Base-by-base conservation (phyloP, 2,113 vertebrate species). In the Perca flavescens region DNA sequence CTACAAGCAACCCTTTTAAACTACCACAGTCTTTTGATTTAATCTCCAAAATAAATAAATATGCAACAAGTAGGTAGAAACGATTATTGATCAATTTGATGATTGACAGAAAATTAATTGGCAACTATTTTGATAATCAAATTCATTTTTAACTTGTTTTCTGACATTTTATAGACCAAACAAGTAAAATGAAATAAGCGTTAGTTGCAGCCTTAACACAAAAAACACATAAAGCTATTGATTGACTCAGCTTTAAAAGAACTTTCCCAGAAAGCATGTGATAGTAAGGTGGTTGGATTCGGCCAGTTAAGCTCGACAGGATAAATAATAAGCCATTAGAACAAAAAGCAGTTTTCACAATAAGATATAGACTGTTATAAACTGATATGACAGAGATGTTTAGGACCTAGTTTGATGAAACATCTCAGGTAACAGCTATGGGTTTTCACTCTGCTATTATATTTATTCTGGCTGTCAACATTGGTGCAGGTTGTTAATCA, bases 401-500 rank as follows among this genome's bases (percentile, higher is more conserved):
- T 43, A 25, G 47, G 74, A 52, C 21, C 8, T 36, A 54, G 14
- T 47, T 54, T n/a, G 53, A 14, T 74, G 58, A 53, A 77, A 64
- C 50, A 28, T 34, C 7, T 64, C 53, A 65, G 43, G 25, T 16
- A 65, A 12, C 34, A 74, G 68, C 64, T 62, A 1, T 4, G n/a
- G 4, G 17, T 60, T 49, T n/a, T 68, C 40, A 62, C 46, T 54
- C 53, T 66, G 65, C 3, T 53, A 31, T 7, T 34, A 60, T 58
- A 17, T 81, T 78, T 60, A 57, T 47, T 12, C 54, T 31, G 52
- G n/a, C 74, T 78, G 56, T 77, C 57, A 67, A 0, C 22, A 0
- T 3, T 4, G 17, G 31, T 17, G 80, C 60, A 57, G 50, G 47
- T 40, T 72, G 57, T 83, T 83, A 46, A 62, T 84, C 71, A 66